Conservation (phyloP, 2,888 invertebrate genomes). For the Aphodius sticticus region DNA sequence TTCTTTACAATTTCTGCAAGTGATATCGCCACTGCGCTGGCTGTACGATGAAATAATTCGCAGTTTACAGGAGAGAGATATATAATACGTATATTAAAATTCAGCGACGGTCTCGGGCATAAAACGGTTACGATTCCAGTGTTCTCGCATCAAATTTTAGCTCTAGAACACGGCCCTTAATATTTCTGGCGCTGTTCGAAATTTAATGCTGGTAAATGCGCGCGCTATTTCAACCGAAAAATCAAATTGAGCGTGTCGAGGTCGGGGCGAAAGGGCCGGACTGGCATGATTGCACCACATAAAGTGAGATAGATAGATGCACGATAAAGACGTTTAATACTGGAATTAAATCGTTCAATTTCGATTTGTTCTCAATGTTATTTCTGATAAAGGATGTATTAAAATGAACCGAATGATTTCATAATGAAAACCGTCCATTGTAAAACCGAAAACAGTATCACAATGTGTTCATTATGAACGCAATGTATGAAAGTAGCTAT, state of each 20-base stretch:
- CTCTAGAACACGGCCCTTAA: background rate
- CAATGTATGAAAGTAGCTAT: too few relatives aligned
- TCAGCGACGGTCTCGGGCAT: background rate
- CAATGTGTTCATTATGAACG: too few relatives aligned
- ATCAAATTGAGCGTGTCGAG: background rate
- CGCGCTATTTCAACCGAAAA: background rate
- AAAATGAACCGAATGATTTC: too few relatives aligned
- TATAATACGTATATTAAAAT: background rate
- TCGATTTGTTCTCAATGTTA: too few relatives aligned
- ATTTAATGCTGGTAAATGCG: background rate
- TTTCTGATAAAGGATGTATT: too few relatives aligned
- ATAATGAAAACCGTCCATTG: too few relatives aligned
- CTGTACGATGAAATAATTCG: background rate
- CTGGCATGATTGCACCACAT: background rate
- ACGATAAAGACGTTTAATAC: background rate
- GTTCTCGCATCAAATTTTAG: background rate
- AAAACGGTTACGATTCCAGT: background rate
- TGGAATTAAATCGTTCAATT: background rate
- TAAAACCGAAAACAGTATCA: too few relatives aligned
- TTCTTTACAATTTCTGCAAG: too few relatives aligned
- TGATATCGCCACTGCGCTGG: too few relatives aligned
- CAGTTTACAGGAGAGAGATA: background rate
- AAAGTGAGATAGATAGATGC: background rate
- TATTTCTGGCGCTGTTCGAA: conserved; percentile 4
- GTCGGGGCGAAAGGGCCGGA: background rate